phyloP scores from a whole-genome alignment of 2,888 invertebrate genomes.

The Diaprepes abbreviatus region DNA sequence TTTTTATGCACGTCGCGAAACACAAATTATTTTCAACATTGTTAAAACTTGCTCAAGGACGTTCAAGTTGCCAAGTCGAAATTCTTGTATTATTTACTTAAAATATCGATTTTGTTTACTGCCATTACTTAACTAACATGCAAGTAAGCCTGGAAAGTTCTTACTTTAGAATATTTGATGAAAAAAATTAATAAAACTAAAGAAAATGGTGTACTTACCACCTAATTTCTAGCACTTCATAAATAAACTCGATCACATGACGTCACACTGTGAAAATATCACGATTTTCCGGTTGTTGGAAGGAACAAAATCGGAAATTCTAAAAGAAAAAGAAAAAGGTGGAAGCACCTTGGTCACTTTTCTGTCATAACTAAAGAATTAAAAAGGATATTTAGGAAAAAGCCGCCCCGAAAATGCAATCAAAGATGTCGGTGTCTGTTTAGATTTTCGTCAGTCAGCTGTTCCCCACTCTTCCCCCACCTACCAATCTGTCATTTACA shows the following conservation, averaged over 20 bases:
- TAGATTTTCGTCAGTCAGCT: conserved; percentile 64
- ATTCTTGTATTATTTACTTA: conserved; percentile 53
- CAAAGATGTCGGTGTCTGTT: conserved; percentile 64
- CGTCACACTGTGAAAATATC: conserved; percentile 65
- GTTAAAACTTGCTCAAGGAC: conserved; percentile 61
- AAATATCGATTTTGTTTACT: conserved; percentile 50
- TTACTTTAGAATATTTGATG: conserved; percentile 20
- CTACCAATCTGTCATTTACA: conserved; percentile 41
- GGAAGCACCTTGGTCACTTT: conserved; percentile 59
- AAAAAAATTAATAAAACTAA: conserved; percentile 39
- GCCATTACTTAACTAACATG: conserved; percentile 54
- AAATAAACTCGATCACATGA: conserved; percentile 67
- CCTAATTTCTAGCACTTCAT: conserved; percentile 62
- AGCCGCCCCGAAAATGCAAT: conserved; percentile 60
- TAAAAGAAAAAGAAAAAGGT: conserved; percentile 57
- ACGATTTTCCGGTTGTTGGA: conserved; percentile 56
- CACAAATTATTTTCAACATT: conserved; percentile 58
- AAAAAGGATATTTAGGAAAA: conserved; percentile 56
- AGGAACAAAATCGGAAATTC: conserved; percentile 50
- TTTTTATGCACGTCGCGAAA: conserved; percentile 54
- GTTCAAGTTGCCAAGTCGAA: conserved; percentile 53
- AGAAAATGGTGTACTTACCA: conserved; percentile 63
- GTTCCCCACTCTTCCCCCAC: conserved; percentile 62
- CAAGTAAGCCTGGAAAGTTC: conserved; percentile 29
- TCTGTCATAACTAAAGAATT: conserved; percentile 63